Evolutionary conservation across 2,797 vertebrate genomes (phyloP).

Genomic region (Molothrus ater): DNA sequence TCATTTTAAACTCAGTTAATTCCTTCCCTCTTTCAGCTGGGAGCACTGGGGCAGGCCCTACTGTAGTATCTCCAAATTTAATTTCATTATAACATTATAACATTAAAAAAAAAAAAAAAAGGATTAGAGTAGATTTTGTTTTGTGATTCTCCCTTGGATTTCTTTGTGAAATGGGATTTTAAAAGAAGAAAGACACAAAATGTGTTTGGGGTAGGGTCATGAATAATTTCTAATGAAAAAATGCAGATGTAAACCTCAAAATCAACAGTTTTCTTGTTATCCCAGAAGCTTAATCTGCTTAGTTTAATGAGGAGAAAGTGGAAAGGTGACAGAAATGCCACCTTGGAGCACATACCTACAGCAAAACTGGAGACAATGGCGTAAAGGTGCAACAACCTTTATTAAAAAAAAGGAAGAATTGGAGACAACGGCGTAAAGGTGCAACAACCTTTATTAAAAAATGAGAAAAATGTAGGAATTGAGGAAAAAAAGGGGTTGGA

Average conservation of each 20-base stretch:
- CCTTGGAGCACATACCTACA: not conserved
- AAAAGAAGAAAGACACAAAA: not conserved
- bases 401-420: not conserved
- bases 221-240: not conserved
- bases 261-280: not conserved
- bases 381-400: not conserved
- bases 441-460: not conserved
- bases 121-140: not conserved
- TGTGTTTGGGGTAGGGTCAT: not conserved
- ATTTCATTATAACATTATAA: constrained; percentile 35
- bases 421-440: not conserved
- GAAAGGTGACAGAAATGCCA: not conserved
- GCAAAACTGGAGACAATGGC: not conserved
- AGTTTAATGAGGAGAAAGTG: constrained; percentile 3
- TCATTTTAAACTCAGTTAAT: constrained; percentile 63
- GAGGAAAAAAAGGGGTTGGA: rapidly evolving
- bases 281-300: constrained; percentile 1
- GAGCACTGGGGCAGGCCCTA: not conserved
- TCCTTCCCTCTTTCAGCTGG: constrained; percentile 29
- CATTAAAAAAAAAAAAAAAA: not conserved
- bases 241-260: not conserved
- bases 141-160: not conserved
- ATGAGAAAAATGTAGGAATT: rapidly evolving
- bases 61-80: constrained; percentile 15
- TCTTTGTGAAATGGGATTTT: not conserved